Base-by-base conservation (phyloP, 1,140 invertebrate genomes). In the Drosophila nikananu region DNA sequence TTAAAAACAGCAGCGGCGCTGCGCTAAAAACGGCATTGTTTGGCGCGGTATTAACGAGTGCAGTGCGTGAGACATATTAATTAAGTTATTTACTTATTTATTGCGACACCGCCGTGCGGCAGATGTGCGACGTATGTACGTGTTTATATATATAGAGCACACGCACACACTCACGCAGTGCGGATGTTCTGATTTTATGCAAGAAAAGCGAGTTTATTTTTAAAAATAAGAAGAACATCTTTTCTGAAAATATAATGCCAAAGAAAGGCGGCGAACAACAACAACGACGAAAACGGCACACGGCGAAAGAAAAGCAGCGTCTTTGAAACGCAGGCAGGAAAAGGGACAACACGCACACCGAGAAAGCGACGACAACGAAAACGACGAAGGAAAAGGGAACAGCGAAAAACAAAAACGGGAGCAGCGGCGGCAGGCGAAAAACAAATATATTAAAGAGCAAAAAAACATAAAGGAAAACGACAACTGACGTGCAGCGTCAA, bases 401-500 rank as follows among this genome's bases (percentile, higher is more conserved):
- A 17, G 27, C 27, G 27, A 42, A 54, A 57, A 57, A 55, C 59
- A 52, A 58, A 49, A 79, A 51, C 58, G 58, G 51, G 58, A 78
- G 32, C 58, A 59, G 21, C 66, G 41, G 55, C 23, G 59, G 75
- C 57, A 42, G 51, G 51, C 23, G 63, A 21, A 66, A 76, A 60
- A 77, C 77, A 65, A 75, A 65, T 58, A 76, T 59, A 41, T 48
- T 44, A 65, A 65, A 32, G 37, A 49, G 9, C 8, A 49, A 41
- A 66, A 48, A 48, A 48, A 70, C 27, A 60, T 35, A 42, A 49
- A 60, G 49, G 25, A 73, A 59, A 37, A 61, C 70, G 70, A 73
- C 71, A 46, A 35, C 68, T 79, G 76, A 79, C 77, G 77, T 79
- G 59, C 66, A 79, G 59, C 77, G 52, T 79, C 77, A 79, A 79